Percentiles rank a stretch among this genome's conserved stretches.
Evolutionary conservation across 2,888 invertebrate species (phyloP).

Genomic region (Tachina grossa): DNA sequence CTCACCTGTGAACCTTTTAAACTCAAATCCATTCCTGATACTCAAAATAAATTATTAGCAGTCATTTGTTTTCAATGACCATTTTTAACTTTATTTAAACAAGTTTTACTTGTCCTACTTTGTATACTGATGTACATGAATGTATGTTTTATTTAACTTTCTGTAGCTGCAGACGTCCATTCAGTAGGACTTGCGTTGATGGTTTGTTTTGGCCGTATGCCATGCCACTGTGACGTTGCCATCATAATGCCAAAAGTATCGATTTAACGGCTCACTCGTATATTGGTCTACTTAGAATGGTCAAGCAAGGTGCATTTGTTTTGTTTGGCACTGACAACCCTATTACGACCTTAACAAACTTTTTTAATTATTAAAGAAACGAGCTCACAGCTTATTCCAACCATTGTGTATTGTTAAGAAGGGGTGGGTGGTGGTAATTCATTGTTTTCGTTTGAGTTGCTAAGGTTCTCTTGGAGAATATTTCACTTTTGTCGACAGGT

Average conservation of each 20-base stretch:
- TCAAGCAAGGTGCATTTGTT: constrained; percentile 68
- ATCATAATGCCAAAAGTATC: constrained; percentile 50
- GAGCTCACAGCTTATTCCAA: constrained; percentile 2
- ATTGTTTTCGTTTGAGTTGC: constrained; percentile 58
- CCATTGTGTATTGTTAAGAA: constrained; percentile 15
- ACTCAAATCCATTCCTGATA: constrained; percentile 82
- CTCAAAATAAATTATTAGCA: constrained; percentile 9
- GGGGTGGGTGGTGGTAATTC: constrained; percentile 30
- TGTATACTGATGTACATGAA: constrained; percentile 14
- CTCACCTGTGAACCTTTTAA: constrained; percentile 82
- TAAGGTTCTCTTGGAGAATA: neutral
- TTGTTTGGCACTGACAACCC: constrained; percentile 34
- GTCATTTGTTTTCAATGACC: constrained; percentile 38
- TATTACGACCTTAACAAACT: constrained; percentile 18
- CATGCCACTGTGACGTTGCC: constrained; percentile 50
- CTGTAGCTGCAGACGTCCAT: constrained; percentile 36
- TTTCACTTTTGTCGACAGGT: constrained; percentile 57
- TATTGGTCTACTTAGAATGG: constrained; percentile 34
- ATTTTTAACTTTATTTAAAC: constrained; percentile 33
- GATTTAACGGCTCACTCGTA: constrained; percentile 48
- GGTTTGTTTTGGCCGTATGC: constrained; percentile 66
- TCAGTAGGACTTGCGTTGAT: constrained; percentile 64
- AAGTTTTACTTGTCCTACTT: constrained; percentile 64
- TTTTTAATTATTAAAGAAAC: neutral
- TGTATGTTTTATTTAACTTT: neutral